Conservation (phyloP, 2,113 vertebrate species). For the Apteryx mantelli region DNA sequence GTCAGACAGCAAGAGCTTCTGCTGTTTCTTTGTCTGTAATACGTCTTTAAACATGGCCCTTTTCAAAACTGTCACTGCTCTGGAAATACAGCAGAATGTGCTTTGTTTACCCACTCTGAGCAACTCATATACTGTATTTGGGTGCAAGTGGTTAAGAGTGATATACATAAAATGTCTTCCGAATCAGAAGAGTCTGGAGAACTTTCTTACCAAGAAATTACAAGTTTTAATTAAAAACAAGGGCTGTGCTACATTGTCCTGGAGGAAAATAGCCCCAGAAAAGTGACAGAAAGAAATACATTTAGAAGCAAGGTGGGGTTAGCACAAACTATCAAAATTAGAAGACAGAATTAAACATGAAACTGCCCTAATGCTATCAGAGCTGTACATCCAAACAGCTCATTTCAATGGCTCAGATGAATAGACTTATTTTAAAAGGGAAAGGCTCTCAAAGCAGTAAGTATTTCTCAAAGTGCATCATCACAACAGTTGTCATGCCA, state of each 20-base stretch:
- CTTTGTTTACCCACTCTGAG: background rate
- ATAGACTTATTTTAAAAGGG: background rate
- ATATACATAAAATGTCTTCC: background rate
- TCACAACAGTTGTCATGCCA: background rate
- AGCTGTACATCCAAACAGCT: fast-evolving
- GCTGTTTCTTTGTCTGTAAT: background rate
- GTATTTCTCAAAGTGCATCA: background rate
- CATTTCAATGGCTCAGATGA: background rate
- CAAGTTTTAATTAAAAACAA: background rate
- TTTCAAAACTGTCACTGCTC: background rate
- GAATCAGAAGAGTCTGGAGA: background rate
- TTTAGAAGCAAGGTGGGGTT: background rate
- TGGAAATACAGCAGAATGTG: background rate
- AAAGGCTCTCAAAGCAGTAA: background rate
- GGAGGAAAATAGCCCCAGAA: background rate
- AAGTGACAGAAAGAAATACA: background rate
- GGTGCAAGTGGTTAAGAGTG: background rate
- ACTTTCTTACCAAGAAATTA: background rate
- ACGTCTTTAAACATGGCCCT: background rate
- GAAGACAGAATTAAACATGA: background rate
- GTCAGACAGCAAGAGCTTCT: background rate
- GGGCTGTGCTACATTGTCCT: background rate
- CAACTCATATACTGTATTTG: background rate
- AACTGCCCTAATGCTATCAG: background rate
- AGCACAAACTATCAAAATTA: background rate